Conservation (phyloP, 2,888 invertebrate genomes). For the Steromphala cineraria region DNA sequence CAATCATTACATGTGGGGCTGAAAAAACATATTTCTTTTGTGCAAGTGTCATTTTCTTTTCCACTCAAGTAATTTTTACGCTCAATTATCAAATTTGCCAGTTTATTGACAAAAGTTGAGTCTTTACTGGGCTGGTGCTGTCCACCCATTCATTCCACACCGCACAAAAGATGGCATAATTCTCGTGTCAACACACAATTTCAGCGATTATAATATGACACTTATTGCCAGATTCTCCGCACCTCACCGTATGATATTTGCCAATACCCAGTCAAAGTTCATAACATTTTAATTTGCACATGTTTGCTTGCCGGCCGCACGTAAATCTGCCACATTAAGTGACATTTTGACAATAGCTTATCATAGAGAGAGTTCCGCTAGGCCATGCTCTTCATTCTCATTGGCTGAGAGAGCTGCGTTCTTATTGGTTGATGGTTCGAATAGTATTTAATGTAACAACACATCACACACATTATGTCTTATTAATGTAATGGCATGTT, state of each 20-base stretch:
- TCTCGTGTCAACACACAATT: background rate
- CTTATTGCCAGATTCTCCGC: background rate
- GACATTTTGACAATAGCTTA: slow-evolving; percentile 4
- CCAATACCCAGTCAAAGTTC: slow-evolving; percentile 2
- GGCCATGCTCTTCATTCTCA: too few species aligned
- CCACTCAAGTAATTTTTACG: background rate
- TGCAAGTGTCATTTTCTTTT: background rate
- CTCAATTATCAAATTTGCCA: background rate
- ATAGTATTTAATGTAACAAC: too few species aligned
- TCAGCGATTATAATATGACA: background rate
- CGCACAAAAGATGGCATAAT: background rate
- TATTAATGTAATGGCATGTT: too few species aligned
- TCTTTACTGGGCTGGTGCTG: background rate
- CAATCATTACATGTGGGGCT: too few species aligned
- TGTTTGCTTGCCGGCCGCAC: background rate
- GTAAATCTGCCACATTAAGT: background rate
- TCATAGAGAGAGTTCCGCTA: background rate
- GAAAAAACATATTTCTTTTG: background rate
- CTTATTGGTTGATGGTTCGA: too few species aligned
- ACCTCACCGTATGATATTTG: background rate
- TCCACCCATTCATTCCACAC: background rate
- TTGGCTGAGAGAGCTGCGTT: too few species aligned
- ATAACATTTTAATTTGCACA: background rate
- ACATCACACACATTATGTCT: too few species aligned
- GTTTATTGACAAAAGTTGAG: background rate